Evolutionary conservation across 2,888 invertebrate genomes (phyloP), one percentile per base, ranked within the genome.

Genomic region (Volucella inanis): DNA sequence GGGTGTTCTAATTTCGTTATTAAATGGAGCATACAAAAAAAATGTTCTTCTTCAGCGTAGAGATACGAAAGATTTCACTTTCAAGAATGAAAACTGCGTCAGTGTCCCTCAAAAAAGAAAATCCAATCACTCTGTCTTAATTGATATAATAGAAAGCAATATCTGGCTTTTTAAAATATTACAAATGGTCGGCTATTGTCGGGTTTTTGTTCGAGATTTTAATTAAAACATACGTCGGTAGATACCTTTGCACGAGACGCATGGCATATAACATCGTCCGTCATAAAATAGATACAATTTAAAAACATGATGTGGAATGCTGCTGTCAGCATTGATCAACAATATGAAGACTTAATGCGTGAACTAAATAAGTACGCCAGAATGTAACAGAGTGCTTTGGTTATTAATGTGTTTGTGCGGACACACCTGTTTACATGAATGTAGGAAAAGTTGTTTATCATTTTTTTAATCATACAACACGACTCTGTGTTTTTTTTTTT

Each of bases 11-110:
- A 79, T 79, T 80, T 62, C 45, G 52, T 71, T 76, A 79, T 43
- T 75, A 84, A 84, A 80, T 79, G 39, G 75, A 76, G 64, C 79
- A 71, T 59, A 65, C 47, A 75, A 57, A 71, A 71, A 59, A 15
- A 52, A 45, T 45, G 59, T 52, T 59, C 31, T 31, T 61, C 31
- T 67, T 57, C 31, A 18, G 18, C 52, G 49, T 15, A 8, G 41
- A 38, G 31, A 47, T 31, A 38, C 49, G 15, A 50, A 18, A 57
- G 38, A 72, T 72, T 79, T 72, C 71, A 79, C 78, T 72, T 79
- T 71, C 49, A 52, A 45, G 14, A 39, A 50, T 31, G 49, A 45
- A 64, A 71, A 70, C 18, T 54, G 61, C 62, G 38, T 61, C 52
- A 39, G 6, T 65, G 65, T 49, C 70, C 61, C 62, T 77, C 68